A percentile compares a stretch with the other conserved stretches of the same genome.
Evolutionary conservation across 35 echinoderm and acorn worm genomes (phyloP).

Genomic region (Heliocidaris erythrogramma): DNA sequence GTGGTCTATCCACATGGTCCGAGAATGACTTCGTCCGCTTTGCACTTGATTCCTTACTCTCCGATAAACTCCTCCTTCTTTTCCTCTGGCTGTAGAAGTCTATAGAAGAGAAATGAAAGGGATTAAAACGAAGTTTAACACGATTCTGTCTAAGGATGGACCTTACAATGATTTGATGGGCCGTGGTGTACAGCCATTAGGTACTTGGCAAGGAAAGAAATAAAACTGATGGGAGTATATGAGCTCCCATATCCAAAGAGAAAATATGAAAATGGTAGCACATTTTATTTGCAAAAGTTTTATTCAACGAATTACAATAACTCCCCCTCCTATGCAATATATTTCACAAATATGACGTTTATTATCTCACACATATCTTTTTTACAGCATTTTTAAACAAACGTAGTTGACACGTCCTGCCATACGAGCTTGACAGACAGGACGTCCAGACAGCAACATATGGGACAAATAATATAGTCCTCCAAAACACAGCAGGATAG

Average conservation of each 20-base stretch:
- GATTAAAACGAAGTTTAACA: neutral
- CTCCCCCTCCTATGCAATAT: no score
- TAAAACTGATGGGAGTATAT: no score
- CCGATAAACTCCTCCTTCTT: constrained; percentile 1
- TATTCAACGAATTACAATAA: no score
- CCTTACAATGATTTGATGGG: no score
- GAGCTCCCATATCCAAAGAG: no score
- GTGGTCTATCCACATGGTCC: neutral
- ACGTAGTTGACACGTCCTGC: neutral
- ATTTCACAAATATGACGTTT: no score
- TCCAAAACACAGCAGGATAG: neutral
- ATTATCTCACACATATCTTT: neutral
- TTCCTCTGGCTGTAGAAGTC: neutral
- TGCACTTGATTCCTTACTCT: neutral
- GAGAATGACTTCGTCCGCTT: neutral
- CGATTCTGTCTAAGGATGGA: no score
- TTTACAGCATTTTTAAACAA: neutral
- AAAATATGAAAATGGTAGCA: no score
- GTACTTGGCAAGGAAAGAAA: no score
- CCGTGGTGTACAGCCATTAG: no score
- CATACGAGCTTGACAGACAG: neutral
- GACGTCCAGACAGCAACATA: neutral
- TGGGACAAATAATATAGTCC: neutral
- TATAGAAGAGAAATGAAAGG: neutral
- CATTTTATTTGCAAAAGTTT: no score